Conservation (phyloP, 92 coral and sea anemone species). For the Palythoa caribaeorum region DNA sequence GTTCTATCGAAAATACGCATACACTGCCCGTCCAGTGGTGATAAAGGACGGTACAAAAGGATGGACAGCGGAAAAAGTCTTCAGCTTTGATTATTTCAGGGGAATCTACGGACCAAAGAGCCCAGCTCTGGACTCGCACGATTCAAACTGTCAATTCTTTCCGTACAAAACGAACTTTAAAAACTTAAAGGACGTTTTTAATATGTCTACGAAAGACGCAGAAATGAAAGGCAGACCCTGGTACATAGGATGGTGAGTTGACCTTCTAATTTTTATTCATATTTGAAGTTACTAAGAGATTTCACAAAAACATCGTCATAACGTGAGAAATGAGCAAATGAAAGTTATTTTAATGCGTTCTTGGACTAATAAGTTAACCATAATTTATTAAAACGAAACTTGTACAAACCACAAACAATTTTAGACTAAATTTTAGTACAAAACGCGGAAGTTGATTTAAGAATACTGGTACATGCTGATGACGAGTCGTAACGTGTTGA, state of each 20-base stretch:
- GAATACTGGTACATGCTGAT: not conserved
- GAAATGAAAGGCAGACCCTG: constrained; percentile 93
- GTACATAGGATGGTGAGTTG: constrained; percentile 96
- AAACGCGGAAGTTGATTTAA: not conserved
- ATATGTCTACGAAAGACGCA: constrained; percentile 91
- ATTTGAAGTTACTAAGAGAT: not conserved
- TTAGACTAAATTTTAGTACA: not conserved
- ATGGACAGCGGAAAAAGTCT: constrained; percentile 86
- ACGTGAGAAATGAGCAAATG: not conserved
- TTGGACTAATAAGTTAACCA: not conserved
- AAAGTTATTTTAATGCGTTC: not conserved
- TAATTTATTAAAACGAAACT: not conserved
- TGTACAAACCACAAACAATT: not conserved
- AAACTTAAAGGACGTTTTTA: constrained; percentile 85
- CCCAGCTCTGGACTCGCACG: constrained; percentile 78
- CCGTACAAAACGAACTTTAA: constrained; percentile 85
- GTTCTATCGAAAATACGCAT: constrained; percentile 83
- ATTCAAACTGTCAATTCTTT: constrained; percentile 90
- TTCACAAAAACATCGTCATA: not conserved
- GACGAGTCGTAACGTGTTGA: not conserved
- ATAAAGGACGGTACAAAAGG: constrained; percentile 84
- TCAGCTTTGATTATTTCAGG: constrained; percentile 92
- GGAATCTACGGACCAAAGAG: constrained; percentile 83
- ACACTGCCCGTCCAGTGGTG: constrained; percentile 88
- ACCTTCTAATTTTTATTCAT: not conserved